Evolutionary conservation across 1,140 invertebrate genomes (phyloP).

Genomic region (Orchesella cincta): DNA sequence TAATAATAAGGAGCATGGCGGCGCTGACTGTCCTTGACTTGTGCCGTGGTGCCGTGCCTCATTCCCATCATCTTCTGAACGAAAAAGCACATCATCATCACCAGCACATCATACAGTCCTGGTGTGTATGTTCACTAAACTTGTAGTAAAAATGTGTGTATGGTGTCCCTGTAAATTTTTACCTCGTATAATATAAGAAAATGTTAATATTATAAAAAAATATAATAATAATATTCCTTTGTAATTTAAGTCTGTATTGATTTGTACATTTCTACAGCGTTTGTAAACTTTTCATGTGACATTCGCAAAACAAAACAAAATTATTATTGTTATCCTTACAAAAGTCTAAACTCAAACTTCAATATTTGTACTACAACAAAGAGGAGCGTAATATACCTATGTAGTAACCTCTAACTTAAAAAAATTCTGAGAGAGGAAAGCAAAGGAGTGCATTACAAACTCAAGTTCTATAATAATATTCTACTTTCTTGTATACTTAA

Average conservation of each 20-base stretch:
- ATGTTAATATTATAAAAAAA: conserved; percentile 27
- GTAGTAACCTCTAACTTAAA: too few species aligned
- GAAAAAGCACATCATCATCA: conserved; percentile 23
- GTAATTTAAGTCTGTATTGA: conserved; percentile 28
- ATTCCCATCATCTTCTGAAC: conserved; percentile 19
- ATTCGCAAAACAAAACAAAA: conserved; percentile 20
- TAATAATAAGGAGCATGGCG: conserved; percentile 36
- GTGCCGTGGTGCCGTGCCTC: conserved; percentile 23
- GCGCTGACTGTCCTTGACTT: conserved; percentile 44
- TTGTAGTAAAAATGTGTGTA: conserved; percentile 29
- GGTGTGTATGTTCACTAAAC: conserved; percentile 26
- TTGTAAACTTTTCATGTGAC: conserved; percentile 28
- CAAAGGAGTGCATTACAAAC: conserved; percentile 20
- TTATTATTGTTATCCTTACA: neutral
- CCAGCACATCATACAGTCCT: conserved; percentile 20
- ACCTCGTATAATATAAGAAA: conserved; percentile 29
- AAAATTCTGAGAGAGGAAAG: neutral
- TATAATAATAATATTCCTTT: conserved; percentile 12
- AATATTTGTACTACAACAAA: conserved; percentile 13
- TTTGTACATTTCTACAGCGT: conserved; percentile 29
- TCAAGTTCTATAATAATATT: neutral
- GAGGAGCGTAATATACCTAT: neutral
- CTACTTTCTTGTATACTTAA: conserved; percentile 17
- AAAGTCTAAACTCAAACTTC: neutral
- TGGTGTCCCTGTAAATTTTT: conserved; percentile 29